Evolutionary conservation across 2,113 vertebrate genomes (phyloP).

Genomic region (Macroglossus sobrinus): DNA sequence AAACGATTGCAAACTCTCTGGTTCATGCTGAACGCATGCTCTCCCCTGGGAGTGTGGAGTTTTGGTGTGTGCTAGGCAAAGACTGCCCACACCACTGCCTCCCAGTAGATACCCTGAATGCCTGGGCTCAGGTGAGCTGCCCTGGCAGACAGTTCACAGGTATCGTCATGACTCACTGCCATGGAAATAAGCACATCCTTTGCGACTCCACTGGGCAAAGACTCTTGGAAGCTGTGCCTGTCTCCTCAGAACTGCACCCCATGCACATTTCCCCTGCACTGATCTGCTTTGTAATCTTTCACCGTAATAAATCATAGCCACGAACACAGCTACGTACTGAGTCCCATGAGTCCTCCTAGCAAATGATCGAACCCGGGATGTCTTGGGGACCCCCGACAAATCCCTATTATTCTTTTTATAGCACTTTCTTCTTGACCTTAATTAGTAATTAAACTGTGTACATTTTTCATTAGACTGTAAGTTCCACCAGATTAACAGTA

Average conservation of each 20-base stretch:
- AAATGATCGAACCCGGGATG: neutral
- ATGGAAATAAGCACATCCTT: no score
- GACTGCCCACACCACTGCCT: neutral
- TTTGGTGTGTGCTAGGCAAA: neutral
- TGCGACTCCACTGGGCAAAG: fast-evolving
- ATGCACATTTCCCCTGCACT: neutral
- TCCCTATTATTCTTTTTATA: neutral
- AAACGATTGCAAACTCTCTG: neutral
- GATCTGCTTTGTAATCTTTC: neutral
- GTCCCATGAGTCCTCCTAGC: neutral
- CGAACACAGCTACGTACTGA: neutral
- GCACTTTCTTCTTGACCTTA: neutral
- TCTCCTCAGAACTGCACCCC: fast-evolving
- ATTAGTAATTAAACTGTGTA: neutral
- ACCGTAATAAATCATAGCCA: neutral
- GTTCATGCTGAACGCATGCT: neutral
- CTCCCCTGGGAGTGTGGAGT: neutral
- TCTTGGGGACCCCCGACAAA: neutral
- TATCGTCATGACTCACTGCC: fast-evolving
- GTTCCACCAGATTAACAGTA: neutral
- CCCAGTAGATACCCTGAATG: neutral
- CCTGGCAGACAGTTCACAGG: neutral
- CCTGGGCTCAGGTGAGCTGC: neutral
- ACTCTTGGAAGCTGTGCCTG: neutral
- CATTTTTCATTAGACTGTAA: neutral